Evolutionary conservation across 2,113 vertebrate species (phyloP), one percentile per base, ranked within the genome.

Genomic region (Chloropsis hardwickii): DNA sequence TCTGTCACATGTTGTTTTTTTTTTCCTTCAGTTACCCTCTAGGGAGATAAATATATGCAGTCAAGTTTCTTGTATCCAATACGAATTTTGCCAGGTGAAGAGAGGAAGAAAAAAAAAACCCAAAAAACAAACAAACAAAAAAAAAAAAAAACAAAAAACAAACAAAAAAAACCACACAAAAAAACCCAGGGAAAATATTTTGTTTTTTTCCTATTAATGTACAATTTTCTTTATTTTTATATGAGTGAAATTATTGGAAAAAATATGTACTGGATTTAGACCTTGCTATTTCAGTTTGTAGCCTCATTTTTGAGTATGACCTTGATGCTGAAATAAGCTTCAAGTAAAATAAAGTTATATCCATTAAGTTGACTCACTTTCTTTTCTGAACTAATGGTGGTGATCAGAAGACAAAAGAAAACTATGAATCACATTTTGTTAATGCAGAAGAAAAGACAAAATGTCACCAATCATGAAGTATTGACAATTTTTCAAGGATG

Each of bases 1-100:
- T 96, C 92, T 96, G 86, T 83, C 94, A 93, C 54, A 53, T 53
- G 14, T n/a, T n/a, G n/a, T n/a, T n/a, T n/a, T 14, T 20, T 86
- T 76, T 90, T 88, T 66, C 31, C 47, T 73, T 81, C 76, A 61
- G 37, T 90, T 27, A 86, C 57, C 80, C 76, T 88, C 70, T 15
- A 28, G 54, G 64, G 42, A 92, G 69, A 92, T 67, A 93, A 95
- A 90, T 94, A 77, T 56, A 60, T 86, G 88, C 39, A 83, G 29
- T 39, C 9, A 4, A 73, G 8, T 70, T 74, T 56, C 67, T 88
- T 66, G 42, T 58, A 92, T 69, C 31, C 54, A 73, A 66, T 62
- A 83, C 37, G 71, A 93, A 81, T 81, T 92, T 73, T 94, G 14
- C 51, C 61, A 91, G 74, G 65, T 81, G 25, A 92, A 84, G 11